Base-by-base conservation (phyloP, 1,140 invertebrate genomes). In the Halictus rubicundus region DNA sequence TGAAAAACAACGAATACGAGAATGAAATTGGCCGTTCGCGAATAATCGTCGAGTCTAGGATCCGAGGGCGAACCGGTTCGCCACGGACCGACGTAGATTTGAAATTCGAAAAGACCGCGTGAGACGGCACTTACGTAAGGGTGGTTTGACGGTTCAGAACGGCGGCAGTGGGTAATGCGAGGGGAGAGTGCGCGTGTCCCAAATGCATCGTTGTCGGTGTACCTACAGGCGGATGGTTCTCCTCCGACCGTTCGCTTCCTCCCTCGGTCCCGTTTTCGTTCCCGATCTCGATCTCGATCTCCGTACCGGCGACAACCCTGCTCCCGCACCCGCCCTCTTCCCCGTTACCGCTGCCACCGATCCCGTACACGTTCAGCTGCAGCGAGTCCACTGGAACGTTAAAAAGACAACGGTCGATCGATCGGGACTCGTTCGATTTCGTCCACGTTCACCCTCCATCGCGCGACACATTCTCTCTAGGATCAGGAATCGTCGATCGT, bases 121-220 rank as follows among this genome's bases (percentile, higher is more conserved):
- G 32, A 32, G 5, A n/a, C 10, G 37, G 57, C 52, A 92, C 90
- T 93, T 91, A 93, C 92, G 89, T 92, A 88, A 92, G 89, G 74
- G 88, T 91, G 61, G 91, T 92, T 71, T 92, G 92, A 64, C 91
- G 91, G 88, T 92, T 92, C 80, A 93, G 89, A 39, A 88, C 90
- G 66, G 91, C 92, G 84, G 91, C 92, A 80, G 92, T 92, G 87
- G 91, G 92, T 88, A 93, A 89, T 70, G 90, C 87, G 75, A 93
- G 85, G 71, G 92, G 92, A 63, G 92, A 92, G 72, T 92, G 91
- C 73, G 92, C 91, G 75, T 92, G 90, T 66, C 88, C 89, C 76
- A 92, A 86, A 76, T 92, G 92, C 42, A 46, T 46, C 42, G 42
- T 46, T 66, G 87, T 86, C 68, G 91, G 81, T 81, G 91, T 84